Conservation (phyloP, 2,113 vertebrate species). For the Phainopepla nitens region DNA sequence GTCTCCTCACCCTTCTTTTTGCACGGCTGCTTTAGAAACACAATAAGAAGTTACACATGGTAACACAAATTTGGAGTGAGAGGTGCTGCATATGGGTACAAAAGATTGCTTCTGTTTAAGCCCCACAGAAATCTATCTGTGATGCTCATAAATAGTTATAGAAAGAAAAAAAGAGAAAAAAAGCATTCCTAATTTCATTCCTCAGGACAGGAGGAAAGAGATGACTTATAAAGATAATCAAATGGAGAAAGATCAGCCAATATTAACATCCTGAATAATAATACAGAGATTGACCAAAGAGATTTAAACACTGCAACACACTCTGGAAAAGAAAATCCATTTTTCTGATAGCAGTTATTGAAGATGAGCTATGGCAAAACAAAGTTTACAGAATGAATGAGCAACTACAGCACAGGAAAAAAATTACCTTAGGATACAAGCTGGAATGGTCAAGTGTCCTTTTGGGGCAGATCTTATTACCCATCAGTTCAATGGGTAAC, state of each 20-base stretch:
- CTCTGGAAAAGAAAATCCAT: neutral
- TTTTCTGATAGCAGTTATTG: neutral
- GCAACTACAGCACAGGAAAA: neutral
- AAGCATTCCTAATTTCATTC: neutral
- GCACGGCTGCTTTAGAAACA: neutral
- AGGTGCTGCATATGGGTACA: neutral
- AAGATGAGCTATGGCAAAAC: neutral
- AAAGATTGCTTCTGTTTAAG: neutral
- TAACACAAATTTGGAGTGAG: neutral
- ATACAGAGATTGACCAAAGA: neutral
- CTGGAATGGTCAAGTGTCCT: neutral
- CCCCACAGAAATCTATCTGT: neutral
- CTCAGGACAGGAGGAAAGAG: neutral
- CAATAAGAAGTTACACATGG: neutral
- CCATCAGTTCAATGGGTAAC: neutral
- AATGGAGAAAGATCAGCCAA: neutral
- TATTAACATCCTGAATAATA: conserved; percentile 1
- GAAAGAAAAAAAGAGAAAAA: neutral
- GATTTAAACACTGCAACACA: neutral
- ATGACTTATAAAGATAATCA: neutral
- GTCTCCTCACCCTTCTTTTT: neutral
- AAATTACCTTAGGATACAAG: neutral
- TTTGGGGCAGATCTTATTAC: neutral
- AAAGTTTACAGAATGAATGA: neutral
- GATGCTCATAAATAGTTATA: neutral